Evolutionary conservation across 1,140 invertebrate species (phyloP).

Genomic region (Neodiprion virginianus): DNA sequence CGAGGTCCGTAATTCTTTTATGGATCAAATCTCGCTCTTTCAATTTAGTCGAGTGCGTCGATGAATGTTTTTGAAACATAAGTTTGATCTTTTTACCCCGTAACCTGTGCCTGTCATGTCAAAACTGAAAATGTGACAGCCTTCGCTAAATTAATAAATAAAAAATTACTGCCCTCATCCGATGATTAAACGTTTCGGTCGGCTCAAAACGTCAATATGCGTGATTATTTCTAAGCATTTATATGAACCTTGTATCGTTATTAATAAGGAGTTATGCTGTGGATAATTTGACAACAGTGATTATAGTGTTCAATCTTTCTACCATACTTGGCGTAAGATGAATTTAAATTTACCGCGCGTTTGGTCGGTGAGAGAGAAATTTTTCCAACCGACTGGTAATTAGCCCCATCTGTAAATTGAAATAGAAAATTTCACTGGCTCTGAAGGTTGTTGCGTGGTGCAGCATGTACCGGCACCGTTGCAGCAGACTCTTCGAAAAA

Average conservation of each 20-base stretch:
- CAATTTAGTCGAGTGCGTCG: constrained; percentile 22
- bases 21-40: constrained; percentile 24
- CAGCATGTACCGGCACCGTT: constrained; percentile 11
- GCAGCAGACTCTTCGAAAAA: constrained; percentile 3
- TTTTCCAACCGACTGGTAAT: background rate
- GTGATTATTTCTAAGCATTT: too few species aligned
- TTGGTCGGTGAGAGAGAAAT: background rate
- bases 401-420: too few species aligned
- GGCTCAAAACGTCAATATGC: too few species aligned
- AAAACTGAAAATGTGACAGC: background rate
- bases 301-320: too few species aligned
- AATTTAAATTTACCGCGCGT: background rate
- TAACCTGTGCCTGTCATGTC: constrained; percentile 4
- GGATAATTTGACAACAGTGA: too few species aligned
- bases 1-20: constrained; percentile 34
- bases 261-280: too few species aligned
- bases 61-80: constrained; percentile 22
- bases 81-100: constrained; percentile 4
- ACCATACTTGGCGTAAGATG: too few species aligned
- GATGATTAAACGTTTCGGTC: too few species aligned
- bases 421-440: background rate
- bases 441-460: background rate
- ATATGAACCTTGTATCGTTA: too few species aligned
- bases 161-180: background rate
- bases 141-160: background rate